Conservation (phyloP, 2,797 vertebrate genomes). For the Euphonia xanthogaster region DNA sequence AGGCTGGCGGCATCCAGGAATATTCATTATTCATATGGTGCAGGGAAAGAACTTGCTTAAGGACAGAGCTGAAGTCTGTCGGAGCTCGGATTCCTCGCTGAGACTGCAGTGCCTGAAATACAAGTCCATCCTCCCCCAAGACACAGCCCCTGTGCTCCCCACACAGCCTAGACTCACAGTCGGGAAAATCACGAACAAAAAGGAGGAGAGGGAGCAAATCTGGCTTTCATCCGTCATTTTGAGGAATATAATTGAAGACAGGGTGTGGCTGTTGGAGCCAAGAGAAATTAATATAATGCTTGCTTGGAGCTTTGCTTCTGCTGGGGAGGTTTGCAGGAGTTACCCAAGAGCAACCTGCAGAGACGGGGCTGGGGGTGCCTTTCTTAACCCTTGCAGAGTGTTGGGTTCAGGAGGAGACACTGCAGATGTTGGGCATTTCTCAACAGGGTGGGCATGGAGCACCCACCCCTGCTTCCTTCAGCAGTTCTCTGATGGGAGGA, state of each 20-base stretch:
- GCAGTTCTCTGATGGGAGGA: neutral
- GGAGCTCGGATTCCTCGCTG: neutral
- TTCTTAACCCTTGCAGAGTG: neutral
- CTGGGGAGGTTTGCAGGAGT: neutral
- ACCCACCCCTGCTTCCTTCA: neutral
- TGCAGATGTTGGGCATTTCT: neutral
- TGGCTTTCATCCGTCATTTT: conserved; percentile 41
- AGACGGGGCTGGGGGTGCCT: neutral
- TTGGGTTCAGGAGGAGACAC: neutral
- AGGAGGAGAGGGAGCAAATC: conserved; percentile 7
- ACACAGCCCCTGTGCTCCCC: neutral
- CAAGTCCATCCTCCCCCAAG: conserved; percentile 6
- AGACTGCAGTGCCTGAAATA: conserved; percentile 43
- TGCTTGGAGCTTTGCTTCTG: conserved; percentile 26
- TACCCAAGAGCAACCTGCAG: neutral
- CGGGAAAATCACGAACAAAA: neutral
- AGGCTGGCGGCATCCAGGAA: conserved; percentile 7
- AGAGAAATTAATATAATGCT: conserved; percentile 33
- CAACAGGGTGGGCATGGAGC: accelerated
- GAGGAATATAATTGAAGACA: conserved; percentile 51
- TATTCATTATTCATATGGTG: neutral
- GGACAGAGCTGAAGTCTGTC: neutral
- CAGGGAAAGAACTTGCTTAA: conserved; percentile 22
- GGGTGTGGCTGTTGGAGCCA: conserved; percentile 46
- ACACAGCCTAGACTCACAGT: neutral